phyloP scores from a whole-genome alignment of 2,113 vertebrate species.

The Craseonycteris thonglongyai region DNA sequence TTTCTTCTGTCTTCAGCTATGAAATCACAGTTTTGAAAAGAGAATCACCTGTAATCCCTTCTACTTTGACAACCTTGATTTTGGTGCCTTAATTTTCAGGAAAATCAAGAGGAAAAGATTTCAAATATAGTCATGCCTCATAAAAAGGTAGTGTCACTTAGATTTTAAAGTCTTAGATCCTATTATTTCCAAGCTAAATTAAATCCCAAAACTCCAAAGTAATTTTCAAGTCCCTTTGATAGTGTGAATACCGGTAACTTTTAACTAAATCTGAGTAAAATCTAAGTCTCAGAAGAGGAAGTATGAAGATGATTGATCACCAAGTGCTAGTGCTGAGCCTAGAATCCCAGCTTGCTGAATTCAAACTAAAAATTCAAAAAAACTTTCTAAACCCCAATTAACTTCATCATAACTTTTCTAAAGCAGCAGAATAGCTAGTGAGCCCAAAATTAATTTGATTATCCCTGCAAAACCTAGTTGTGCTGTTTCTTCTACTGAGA shows the following conservation, averaged over 20 bases:
- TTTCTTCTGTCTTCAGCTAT: not conserved
- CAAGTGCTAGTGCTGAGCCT: constrained; percentile 20
- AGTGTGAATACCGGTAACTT: constrained; percentile 2
- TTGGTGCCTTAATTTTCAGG: constrained; percentile 26
- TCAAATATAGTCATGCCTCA: constrained; percentile 29
- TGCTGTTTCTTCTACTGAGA: not conserved
- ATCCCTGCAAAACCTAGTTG: constrained; percentile 18
- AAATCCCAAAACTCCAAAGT: constrained; percentile 44
- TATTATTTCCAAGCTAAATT: constrained; percentile 48
- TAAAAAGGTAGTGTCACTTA: constrained; percentile 47
- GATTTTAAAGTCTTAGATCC: constrained; percentile 19
- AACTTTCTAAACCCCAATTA: constrained; percentile 35
- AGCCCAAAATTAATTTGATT: constrained; percentile 44
- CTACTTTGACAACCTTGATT: not conserved
- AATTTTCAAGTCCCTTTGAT: constrained; percentile 49
- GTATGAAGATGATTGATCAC: constrained; percentile 45
- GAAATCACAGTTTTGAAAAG: constrained; percentile 7
- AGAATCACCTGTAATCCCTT: constrained; percentile 16
- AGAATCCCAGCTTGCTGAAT: constrained; percentile 1
- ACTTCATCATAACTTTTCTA: constrained; percentile 44
- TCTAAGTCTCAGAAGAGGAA: constrained; percentile 34
- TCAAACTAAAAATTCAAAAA: constrained; percentile 36
- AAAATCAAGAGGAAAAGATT: constrained; percentile 42
- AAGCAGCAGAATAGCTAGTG: constrained; percentile 40
- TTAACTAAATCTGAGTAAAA: constrained; percentile 48